Evolutionary conservation across 2,888 invertebrate genomes (phyloP), one percentile per base, ranked within the genome.

Genomic region (Scelioninae gen. 2): DNA sequence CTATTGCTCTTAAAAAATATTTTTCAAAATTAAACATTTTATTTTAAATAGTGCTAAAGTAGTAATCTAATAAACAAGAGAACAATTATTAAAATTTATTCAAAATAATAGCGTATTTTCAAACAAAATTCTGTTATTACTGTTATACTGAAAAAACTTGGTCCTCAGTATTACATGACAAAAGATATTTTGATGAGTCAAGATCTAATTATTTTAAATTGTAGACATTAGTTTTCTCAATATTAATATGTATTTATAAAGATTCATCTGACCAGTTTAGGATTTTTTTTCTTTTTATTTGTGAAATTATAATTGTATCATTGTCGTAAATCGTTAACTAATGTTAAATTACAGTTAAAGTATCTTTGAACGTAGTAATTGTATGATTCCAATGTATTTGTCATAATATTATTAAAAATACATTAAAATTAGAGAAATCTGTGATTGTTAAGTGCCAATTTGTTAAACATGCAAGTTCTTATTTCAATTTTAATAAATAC

Each of bases 251-350:
- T 28, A 15, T 16, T 19, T 55, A n/a, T 28, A n/a, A 7, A 28
- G 39, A 39, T 13, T 19, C 11, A 41, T 16, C 41, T 25, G 25
- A 25, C 18, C 33, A 39, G n/a, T n/a, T n/a, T n/a, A n/a, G n/a
- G n/a, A n/a, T n/a, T n/a, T n/a, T n/a, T n/a, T n/a, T 39, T 37
- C n/a, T 25, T n/a, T 45, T 6, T 50, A 57, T 43, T 41, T 58
- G 33, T 52, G 43, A 58, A 67, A 58, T 69, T 53, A 18, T 52
- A 52, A 45, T n/a, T n/a, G n/a, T 52, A 68, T 61, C 61, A 69
- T 69, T 69, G 69, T 69, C 61, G 69, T 61, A 69, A 69, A 69
- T 69, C 63, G 70, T 63, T 70, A 61, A 55, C 22, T 46, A 57
- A 67, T 31, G 28, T 50, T 55, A 46, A 53, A 33, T 25, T 53